Base-by-base conservation (phyloP, 1,140 invertebrate species). In the Chlorops oryzae region DNA sequence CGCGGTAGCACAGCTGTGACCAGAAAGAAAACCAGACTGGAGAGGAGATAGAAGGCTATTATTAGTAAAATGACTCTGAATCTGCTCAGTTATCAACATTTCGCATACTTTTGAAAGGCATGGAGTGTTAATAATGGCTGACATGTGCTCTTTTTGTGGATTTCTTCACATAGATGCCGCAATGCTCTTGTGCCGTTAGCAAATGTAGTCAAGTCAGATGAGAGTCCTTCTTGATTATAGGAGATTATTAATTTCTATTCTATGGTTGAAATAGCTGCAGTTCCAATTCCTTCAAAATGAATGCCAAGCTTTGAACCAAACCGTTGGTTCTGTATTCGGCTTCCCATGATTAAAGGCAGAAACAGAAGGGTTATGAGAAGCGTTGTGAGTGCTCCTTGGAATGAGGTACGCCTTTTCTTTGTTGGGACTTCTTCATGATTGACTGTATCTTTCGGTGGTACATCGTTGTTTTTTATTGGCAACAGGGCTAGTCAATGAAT, bases 401-500 rank as follows among this genome's bases (percentile, higher is more conserved):
- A 32, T 32, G 7, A 9, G 7, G n/a, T 32, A n/a, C n/a, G n/a
- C 28, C n/a, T n/a, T 32, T 9, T 32, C n/a, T 32, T 9, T 32
- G n/a, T 9, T 32, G n/a, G 28, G 7, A 9, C 28, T 7, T 32
- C 28, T n/a, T 32, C 28, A 32, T 32, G 7, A 9, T 32, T n/a
- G 28, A 9, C 7, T 9, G 7, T 7, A 9, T 32, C 7, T 32
- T 9, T 9, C 28, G n/a, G 7, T n/a, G 28, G 28, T 32, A n/a
- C n/a, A 32, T 9, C 28, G 7, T 32, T 32, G 7, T 32, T 32
- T 32, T 39, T 18, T 23, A 24, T 25, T 24, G 46, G 35, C 18
- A 39, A 39, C 7, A 23, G 47, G 3, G 17, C 21, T 24, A 49
- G 25, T 25, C 24, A 3, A 43, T 50, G 48, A 32, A 50, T 43